Conservation (phyloP, 2,888 invertebrate genomes). For the Sinopyrophorus schimmeli region DNA sequence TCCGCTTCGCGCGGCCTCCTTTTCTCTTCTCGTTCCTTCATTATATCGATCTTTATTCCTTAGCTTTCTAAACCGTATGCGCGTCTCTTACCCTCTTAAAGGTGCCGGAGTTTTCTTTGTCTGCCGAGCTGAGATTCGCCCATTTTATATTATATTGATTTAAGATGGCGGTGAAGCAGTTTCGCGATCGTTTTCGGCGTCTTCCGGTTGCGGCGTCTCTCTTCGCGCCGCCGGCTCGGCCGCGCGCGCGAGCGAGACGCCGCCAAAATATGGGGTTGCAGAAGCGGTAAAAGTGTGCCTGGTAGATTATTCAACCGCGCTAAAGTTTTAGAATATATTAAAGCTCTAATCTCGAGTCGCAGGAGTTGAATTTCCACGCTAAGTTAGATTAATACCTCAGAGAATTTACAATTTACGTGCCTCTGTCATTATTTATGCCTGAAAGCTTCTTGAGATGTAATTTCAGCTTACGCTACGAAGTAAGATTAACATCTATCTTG, state of each 20-base stretch:
- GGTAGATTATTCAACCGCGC: slow-evolving; percentile 51
- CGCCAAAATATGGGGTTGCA: slow-evolving; percentile 10
- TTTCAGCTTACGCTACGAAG: slow-evolving; percentile 49
- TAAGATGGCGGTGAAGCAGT: slow-evolving; percentile 51
- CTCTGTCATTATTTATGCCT: slow-evolving; percentile 57
- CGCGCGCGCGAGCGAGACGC: slow-evolving; percentile 28
- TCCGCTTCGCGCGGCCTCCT: slow-evolving; percentile 31
- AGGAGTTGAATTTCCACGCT: slow-evolving; percentile 57
- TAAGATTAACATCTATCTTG: slow-evolving; percentile 48
- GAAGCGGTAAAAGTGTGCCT: slow-evolving; percentile 26
- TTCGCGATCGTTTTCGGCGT: slow-evolving; percentile 25
- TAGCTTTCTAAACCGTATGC: slow-evolving; percentile 26
- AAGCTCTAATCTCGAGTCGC: slow-evolving; percentile 56
- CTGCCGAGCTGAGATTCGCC: slow-evolving; percentile 53
- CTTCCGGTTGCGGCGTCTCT: slow-evolving; percentile 17
- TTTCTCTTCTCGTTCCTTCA: slow-evolving; percentile 37
- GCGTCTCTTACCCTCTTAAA: slow-evolving; percentile 47
- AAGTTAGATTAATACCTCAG: slow-evolving; percentile 58
- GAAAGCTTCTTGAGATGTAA: slow-evolving; percentile 56
- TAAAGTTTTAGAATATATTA: slow-evolving; percentile 58
- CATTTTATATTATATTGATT: slow-evolving; percentile 57
- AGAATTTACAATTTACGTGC: slow-evolving; percentile 57
- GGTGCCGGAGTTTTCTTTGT: slow-evolving; percentile 52
- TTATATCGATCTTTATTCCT: slow-evolving; percentile 20
- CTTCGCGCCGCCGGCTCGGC: slow-evolving; percentile 3